Evolutionary conservation across 2,888 invertebrate genomes (phyloP), one percentile per base, ranked within the genome.

Genomic region (Luperina testacea): DNA sequence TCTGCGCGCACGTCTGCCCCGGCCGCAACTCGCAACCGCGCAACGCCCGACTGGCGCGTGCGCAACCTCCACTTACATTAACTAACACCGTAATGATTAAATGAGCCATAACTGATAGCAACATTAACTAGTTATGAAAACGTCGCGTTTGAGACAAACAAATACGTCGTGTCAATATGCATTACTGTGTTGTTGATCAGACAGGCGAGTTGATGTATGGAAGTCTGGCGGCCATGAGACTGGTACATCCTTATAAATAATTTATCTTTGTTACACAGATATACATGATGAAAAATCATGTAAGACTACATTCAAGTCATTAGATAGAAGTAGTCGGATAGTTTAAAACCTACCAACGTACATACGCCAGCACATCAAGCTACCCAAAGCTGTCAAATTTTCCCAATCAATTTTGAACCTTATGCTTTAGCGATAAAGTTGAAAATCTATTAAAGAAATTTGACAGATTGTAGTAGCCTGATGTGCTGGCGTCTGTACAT

Each of bases 1-100:
- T 89, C 90, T 89, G 90, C 90, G 91, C 88, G 88, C 86, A 87
- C 90, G 93, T 93, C 93, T 93, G 89, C 89, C 78, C 88, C 80
- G 45, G 74, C 79, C 87, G 79, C 87, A 84, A 75, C 84, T 70
- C 87, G 89, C 82, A 77, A 75, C 77, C 81, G 82, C 82, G 77
- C 82, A 76, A 73, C 72, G 78, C 85, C 76, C 74, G 77, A 63
- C 75, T 75, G 81, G 70, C 80, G 89, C 88, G 88, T 88, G 88
- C 89, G 71, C 85, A 81, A 77, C 82, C 72, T 77, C 86, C 77
- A 77, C 83, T 87, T 83, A 83, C 72, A 81, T 87, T 82, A 82
- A 82, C 78, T 78, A 83, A 83, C 65, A 69, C 76, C 53, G 76
- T 61, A 78, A 87, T 85, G 75, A 85, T 80, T 89, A 80, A 88